A percentile compares a stretch with the other conserved stretches of the same genome.
phyloP scores from a whole-genome alignment of 1,140 invertebrate genomes.

The Heliothis subflexa region DNA sequence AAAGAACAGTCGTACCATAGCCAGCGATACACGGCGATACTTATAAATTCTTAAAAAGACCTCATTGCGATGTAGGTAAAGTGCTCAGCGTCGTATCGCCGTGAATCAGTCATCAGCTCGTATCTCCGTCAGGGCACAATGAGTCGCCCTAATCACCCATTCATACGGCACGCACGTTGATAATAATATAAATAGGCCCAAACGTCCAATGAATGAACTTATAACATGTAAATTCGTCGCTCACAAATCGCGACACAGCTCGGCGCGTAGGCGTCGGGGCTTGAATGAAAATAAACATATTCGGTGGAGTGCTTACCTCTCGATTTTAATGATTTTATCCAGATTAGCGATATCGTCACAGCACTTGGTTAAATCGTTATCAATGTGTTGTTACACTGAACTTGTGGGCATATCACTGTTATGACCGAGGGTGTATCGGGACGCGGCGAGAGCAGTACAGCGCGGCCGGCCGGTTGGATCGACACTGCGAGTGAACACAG shows the following conservation, averaged over 20 bases:
- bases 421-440: conserved; percentile 52
- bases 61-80: conserved; percentile 46
- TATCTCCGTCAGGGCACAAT: conserved; percentile 56
- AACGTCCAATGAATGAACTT: conserved; percentile 81
- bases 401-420: conserved; percentile 74
- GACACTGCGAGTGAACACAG: conserved; percentile 64
- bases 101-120: conserved; percentile 63
- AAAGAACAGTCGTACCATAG: conserved; percentile 39
- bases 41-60: conserved; percentile 43
- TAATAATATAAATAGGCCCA: conserved; percentile 79
- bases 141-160: conserved; percentile 67
- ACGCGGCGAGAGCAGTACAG: conserved; percentile 56
- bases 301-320: conserved; percentile 72
- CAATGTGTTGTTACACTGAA: conserved; percentile 68
- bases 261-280: conserved; percentile 78
- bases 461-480: conserved; percentile 65
- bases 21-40: conserved; percentile 36
- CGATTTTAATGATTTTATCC: conserved; percentile 82
- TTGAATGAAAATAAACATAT: conserved; percentile 83
- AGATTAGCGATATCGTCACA: conserved; percentile 79
- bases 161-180: conserved; percentile 75
- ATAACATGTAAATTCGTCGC: conserved; percentile 84
- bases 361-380: conserved; percentile 67
- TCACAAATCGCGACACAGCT: conserved; percentile 81
- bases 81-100: conserved; percentile 47